Conservation (phyloP, 2,797 vertebrate species). For the Amniataba percoides region DNA sequence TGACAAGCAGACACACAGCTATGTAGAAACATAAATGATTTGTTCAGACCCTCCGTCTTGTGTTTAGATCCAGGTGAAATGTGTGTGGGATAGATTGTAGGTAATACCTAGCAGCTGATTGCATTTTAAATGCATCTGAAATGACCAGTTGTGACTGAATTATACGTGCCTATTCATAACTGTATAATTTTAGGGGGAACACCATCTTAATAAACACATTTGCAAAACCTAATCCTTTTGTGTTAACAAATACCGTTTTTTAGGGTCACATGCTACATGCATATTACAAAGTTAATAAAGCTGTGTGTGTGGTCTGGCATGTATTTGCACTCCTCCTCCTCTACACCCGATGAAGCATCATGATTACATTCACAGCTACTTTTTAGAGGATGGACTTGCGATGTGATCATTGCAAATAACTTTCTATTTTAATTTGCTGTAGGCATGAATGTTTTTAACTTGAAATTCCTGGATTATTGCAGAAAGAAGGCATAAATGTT, state of each 20-base stretch:
- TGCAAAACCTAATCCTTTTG: background rate
- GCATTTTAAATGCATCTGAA: constrained; percentile 29
- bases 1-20: constrained; percentile 48
- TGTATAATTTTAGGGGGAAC: background rate
- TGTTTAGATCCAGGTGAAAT: constrained; percentile 32
- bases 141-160: background rate
- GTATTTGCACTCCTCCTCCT: background rate
- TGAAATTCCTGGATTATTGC: background rate
- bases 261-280: background rate
- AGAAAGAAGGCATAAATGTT: constrained; percentile 3
- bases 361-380: background rate
- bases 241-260: background rate
- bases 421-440: background rate
- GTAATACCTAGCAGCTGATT: constrained; percentile 10
- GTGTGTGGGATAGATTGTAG: constrained; percentile 32
- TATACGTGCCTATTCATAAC: constrained; percentile 5
- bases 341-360: background rate
- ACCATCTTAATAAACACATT: background rate
- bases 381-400: constrained; percentile 4
- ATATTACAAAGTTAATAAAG: background rate
- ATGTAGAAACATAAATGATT: constrained; percentile 50
- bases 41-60: constrained; percentile 20
- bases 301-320: background rate
- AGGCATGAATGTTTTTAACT: constrained; percentile 3
- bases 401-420: background rate